Conservation (phyloP, 2,888 invertebrate species). For the Cosmorhoe ocellata region DNA sequence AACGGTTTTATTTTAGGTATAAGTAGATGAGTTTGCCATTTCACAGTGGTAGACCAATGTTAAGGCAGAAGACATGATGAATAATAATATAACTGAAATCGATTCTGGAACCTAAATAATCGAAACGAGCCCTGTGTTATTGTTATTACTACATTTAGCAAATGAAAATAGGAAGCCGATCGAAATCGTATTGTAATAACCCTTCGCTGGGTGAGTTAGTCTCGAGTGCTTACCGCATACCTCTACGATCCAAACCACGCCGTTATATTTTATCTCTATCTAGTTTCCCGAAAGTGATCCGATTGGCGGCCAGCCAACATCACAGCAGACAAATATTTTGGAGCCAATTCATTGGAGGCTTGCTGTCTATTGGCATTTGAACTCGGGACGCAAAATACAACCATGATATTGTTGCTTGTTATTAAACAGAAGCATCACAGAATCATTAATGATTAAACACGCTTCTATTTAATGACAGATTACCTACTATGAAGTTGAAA, state of each 20-base stretch:
- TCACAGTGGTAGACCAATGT: too few relatives aligned
- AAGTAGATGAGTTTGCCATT: too few relatives aligned
- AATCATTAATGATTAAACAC: too few relatives aligned
- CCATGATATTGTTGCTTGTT: background rate
- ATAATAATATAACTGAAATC: too few relatives aligned
- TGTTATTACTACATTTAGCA: too few relatives aligned
- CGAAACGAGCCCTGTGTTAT: too few relatives aligned
- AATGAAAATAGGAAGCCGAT: conserved; percentile 4
- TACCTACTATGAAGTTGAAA: too few relatives aligned
- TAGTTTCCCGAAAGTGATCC: conserved; percentile 74
- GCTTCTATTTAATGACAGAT: too few relatives aligned
- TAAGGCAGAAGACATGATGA: too few relatives aligned
- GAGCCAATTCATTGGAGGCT: conserved; percentile 68
- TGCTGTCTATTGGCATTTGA: conserved; percentile 27
- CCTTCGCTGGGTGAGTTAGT: conserved; percentile 41
- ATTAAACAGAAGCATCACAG: too few relatives aligned
- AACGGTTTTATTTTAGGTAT: too few relatives aligned
- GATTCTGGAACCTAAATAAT: too few relatives aligned
- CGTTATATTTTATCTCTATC: conserved; percentile 59
- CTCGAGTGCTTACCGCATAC: conserved; percentile 44
- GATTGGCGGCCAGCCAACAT: conserved; percentile 69
- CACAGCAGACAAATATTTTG: conserved; percentile 78
- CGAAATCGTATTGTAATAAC: conserved; percentile 9
- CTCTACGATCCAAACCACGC: conserved; percentile 51
- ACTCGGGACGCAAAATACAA: conserved; percentile 8